These are phyloP conservation scores for Lathronympha strigana DNA, from an alignment of 2,888 invertebrate genomes.

Conservation along the genomic window DNA sequence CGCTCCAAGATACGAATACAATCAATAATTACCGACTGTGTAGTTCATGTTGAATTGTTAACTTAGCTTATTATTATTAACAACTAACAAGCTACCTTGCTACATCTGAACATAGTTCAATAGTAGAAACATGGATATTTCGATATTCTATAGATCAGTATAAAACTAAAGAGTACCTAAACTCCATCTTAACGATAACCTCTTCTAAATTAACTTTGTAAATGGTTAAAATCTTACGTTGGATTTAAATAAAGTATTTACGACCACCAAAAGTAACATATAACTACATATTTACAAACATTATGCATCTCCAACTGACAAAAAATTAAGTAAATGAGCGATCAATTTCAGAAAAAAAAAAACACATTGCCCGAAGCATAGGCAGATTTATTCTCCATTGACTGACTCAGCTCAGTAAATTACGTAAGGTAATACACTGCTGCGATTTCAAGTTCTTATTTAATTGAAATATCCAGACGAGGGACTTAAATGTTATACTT, in stretches of 20 bases:
- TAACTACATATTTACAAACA: too few relatives aligned
- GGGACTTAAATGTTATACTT: not conserved
- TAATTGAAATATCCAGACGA: not conserved
- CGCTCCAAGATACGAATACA: not conserved
- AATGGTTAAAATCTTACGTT: too few relatives aligned
- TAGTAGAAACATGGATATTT: not conserved
- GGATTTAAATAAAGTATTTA: too few relatives aligned
- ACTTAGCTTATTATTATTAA: not conserved
- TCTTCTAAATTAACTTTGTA: too few relatives aligned
- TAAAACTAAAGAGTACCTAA: too few relatives aligned
- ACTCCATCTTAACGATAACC: too few relatives aligned
- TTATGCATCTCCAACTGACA: too few relatives aligned
- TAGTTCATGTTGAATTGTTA: not conserved
- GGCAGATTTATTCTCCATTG: constrained; percentile 11
- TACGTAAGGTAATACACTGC: not conserved
- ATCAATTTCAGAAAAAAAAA: not conserved
- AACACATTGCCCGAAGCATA: not conserved
- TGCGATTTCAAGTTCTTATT: not conserved
- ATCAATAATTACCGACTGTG: not conserved
- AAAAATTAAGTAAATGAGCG: not conserved
- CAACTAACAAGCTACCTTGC: not conserved
- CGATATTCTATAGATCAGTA: too few relatives aligned
- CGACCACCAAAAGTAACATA: too few relatives aligned
- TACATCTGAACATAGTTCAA: not conserved
- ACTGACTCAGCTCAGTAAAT: constrained; percentile 3